Conservation (phyloP, 2,888 invertebrate genomes). For the Amblyteles armatorius region DNA sequence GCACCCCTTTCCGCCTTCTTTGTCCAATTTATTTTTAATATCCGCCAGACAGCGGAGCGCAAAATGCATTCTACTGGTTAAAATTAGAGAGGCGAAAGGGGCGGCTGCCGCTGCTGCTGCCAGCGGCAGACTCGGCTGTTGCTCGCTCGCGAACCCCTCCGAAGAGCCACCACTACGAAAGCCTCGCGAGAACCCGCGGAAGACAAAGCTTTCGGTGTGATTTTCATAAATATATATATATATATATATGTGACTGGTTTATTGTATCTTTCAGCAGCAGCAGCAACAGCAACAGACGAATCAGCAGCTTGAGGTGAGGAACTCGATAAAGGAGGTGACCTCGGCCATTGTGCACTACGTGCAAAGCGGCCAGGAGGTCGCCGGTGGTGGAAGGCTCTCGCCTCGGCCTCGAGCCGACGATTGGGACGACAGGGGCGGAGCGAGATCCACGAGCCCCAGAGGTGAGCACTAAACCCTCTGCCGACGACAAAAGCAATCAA, state of each 20-base stretch:
- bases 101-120: slow-evolving; percentile 29
- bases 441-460: slow-evolving; percentile 84
- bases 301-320: slow-evolving; percentile 84
- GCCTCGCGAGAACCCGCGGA: background rate
- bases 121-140: slow-evolving; percentile 31
- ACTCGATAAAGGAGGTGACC: slow-evolving; percentile 96
- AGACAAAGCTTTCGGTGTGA: background rate
- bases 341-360: slow-evolving; percentile 97
- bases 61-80: slow-evolving; percentile 70
- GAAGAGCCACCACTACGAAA: background rate
- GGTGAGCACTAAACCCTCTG: slow-evolving; percentile 83
- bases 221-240: background rate
- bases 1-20: slow-evolving; percentile 70
- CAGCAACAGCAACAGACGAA: slow-evolving; percentile 82
- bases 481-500: slow-evolving; percentile 60
- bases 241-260: background rate
- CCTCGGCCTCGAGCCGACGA: slow-evolving; percentile 81
- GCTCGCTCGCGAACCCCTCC: slow-evolving; percentile 22
- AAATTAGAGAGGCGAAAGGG: slow-evolving; percentile 60
- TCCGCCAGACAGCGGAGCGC: slow-evolving; percentile 75
- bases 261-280: slow-evolving; percentile 63
- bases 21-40: slow-evolving; percentile 81
- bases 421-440: slow-evolving; percentile 80
- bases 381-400: slow-evolving; percentile 81
- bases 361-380: slow-evolving; percentile 85